Evolutionary conservation across 1,140 invertebrate species (phyloP).

Genomic region (Pseudoatta argentina): DNA sequence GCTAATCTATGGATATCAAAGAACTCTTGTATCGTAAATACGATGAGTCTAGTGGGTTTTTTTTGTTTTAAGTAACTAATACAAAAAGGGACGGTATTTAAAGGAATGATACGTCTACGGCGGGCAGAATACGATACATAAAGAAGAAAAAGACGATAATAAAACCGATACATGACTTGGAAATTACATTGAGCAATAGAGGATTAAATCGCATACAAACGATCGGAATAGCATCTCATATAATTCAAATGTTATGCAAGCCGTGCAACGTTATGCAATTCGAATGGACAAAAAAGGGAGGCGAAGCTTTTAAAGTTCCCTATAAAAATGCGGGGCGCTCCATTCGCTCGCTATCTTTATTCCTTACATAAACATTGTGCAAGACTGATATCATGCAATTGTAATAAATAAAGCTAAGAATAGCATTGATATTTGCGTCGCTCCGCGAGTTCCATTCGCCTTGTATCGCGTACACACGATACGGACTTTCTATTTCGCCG

Average conservation of each 20-base stretch:
- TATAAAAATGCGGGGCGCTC: slow-evolving; percentile 42
- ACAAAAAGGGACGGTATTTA: not conserved
- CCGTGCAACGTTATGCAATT: slow-evolving; percentile 4
- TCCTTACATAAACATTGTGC: slow-evolving; percentile 56
- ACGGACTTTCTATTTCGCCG: slow-evolving; percentile 55
- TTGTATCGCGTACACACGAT: not conserved
- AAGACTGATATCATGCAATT: slow-evolving; percentile 57
- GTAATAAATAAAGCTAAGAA: slow-evolving; percentile 63
- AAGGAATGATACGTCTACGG: not conserved
- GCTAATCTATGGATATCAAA: not conserved
- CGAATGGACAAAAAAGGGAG: slow-evolving; percentile 11
- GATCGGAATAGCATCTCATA: slow-evolving; percentile 39
- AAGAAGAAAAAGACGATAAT: not conserved
- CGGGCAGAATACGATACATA: not conserved
- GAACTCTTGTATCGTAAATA: too few species aligned
- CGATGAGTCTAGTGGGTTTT: too few species aligned
- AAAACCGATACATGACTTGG: slow-evolving; percentile 25
- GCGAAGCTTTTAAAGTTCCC: slow-evolving; percentile 7
- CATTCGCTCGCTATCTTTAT: slow-evolving; percentile 41
- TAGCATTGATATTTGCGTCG: slow-evolving; percentile 57
- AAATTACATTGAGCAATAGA: slow-evolving; percentile 1
- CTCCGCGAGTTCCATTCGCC: slow-evolving; percentile 35
- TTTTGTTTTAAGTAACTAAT: not conserved
- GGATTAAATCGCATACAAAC: slow-evolving; percentile 28
- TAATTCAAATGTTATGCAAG: slow-evolving; percentile 39